Evolutionary conservation across 2,888 invertebrate species (phyloP), one percentile per base, ranked within the genome.

Genomic region (Ophraella communa): DNA sequence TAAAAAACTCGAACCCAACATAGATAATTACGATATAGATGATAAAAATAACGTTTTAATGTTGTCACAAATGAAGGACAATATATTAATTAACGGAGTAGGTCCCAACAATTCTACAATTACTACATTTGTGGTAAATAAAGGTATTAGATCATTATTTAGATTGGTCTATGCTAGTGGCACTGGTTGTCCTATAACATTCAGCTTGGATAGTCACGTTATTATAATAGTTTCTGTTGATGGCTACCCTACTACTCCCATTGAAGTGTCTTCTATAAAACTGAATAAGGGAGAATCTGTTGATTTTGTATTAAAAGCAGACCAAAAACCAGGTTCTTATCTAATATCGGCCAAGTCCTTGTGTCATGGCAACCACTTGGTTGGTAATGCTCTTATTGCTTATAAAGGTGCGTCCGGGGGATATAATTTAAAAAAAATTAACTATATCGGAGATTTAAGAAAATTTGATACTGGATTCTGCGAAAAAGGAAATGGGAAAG

Each of bases 261-360:
- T 86, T 69, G 81, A 85, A 64, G 87, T 87, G 1, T 81, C 81
- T 45, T 85, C 87, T 4, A 83, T 91, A 42, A 84, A 84, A 56
- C 74, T 91, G 30, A 85, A 86, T 3, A 87, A 88, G 82, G 93
- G 93, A 2, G 93, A 94, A 79, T 84, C 93, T 56, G 87, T 88
- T 8, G 93, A 93, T 80, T 89, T 93, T 72, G 85, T 93, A 57
- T 72, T 94, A 60, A 85, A 87, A 59, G 87, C 92, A 10, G 86
- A 86, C 73, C 86, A 85, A 75, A 79, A 80, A 23, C 77, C 83
- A 1, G 85, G 85, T 14, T 83, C 84, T 2, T 92, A 92, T 76
- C 86, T 87, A 83, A 85, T 93, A 62, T 85, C 83, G 73, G 86
- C 87, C 17, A 85, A 85, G 0, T 84, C 85, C 18, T 83, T 83